These are phyloP conservation scores for Sylvilagus bachmani DNA, from an alignment of 2,113 vertebrate species.

Conservation along the genomic window DNA sequence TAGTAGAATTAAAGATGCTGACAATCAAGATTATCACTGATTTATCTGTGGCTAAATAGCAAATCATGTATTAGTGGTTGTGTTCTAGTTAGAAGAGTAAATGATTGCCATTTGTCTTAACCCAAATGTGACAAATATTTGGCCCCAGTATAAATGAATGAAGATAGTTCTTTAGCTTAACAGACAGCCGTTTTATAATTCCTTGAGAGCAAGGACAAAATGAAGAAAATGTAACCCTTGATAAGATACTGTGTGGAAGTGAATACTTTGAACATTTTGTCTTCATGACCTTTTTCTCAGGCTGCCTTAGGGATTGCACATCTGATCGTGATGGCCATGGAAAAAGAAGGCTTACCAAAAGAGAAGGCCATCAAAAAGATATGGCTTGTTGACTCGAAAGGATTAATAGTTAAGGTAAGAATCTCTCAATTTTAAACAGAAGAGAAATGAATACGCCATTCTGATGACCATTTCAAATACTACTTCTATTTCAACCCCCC, in stretches of 20 bases:
- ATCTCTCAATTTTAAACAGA: conserved; percentile 33
- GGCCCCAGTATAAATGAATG: neutral
- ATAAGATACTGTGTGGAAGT: neutral
- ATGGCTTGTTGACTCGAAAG: conserved; percentile 99
- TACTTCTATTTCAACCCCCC: fast-evolving
- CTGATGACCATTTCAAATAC: neutral
- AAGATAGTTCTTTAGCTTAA: neutral
- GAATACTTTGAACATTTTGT: neutral
- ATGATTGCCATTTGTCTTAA: conserved; percentile 28
- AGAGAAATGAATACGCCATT: neutral
- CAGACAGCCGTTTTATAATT: neutral
- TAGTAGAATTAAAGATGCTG: conserved; percentile 11
- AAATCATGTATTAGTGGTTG: conserved; percentile 9
- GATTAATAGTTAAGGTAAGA: conserved; percentile 97
- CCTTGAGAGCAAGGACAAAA: neutral
- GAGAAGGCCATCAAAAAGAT: conserved; percentile 92
- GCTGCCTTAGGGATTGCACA: conserved; percentile 98
- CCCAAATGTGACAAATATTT: conserved; percentile 53
- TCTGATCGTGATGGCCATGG: conserved; percentile 96
- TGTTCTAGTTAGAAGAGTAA: conserved; percentile 5
- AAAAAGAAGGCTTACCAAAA: conserved; percentile 93
- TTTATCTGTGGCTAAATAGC: conserved; percentile 16
- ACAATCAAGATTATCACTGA: neutral
- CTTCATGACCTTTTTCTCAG: conserved; percentile 83
- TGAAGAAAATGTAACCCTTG: neutral